Percentiles rank a stretch among this genome's conserved stretches.
These are phyloP conservation scores for Erpobdella octoculata DNA, from an alignment of 2,888 invertebrate genomes.

Conservation along the genomic window DNA sequence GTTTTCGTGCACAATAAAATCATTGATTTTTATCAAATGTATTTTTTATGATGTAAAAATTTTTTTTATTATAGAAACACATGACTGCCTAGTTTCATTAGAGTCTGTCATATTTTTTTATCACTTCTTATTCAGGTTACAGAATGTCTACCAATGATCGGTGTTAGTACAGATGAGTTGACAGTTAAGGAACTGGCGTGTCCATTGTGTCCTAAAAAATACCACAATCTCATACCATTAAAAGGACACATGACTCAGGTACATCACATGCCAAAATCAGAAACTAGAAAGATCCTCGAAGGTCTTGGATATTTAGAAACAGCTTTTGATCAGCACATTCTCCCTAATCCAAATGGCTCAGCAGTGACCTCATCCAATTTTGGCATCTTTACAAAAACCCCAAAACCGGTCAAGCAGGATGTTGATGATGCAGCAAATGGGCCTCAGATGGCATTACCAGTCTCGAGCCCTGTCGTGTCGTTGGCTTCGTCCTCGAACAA, in stretches of 20 bases:
- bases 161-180: constrained; percentile 33
- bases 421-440: not conserved
- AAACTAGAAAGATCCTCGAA: constrained; percentile 30
- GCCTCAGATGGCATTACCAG: not conserved
- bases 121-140: constrained; percentile 25
- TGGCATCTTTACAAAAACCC: not conserved
- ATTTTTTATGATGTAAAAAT: too few relatives aligned
- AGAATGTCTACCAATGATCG: constrained; percentile 33
- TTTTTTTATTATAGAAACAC: too few relatives aligned
- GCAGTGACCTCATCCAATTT: not conserved
- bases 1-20: too few relatives aligned
- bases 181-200: constrained; percentile 29
- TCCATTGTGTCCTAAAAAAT: constrained; percentile 33
- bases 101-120: too few relatives aligned
- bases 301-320: constrained; percentile 30
- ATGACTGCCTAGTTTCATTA: not conserved
- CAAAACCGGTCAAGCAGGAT: not conserved
- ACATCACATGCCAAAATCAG: constrained; percentile 29
- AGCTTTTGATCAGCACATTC: constrained; percentile 26
- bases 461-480: not conserved
- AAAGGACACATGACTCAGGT: constrained; percentile 34
- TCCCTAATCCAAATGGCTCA: not conserved
- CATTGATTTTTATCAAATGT: too few relatives aligned
- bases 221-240: constrained; percentile 32
- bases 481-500: not conserved